Base-by-base conservation (phyloP, 2,888 invertebrate species). In the Cephus pygmeus region DNA sequence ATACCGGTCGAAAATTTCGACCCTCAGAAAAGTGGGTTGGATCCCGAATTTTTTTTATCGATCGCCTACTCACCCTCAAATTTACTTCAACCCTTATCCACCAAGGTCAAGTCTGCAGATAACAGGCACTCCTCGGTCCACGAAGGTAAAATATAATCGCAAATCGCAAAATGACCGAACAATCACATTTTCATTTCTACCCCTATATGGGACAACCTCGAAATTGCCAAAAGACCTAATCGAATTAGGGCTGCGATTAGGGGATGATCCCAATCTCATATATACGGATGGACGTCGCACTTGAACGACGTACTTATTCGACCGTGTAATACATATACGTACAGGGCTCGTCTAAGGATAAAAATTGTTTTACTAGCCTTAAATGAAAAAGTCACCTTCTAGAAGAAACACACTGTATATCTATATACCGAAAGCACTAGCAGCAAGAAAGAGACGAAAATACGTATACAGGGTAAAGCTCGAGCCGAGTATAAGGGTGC, bases 271-370 rank as follows among this genome's bases (percentile, higher is more conserved):
- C 23, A 23, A 23, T 56, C 23, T 35, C 12, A 35, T 12, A 12
- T 35, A 35, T 35, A 35, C 0, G 3, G 12, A 35, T 12, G 9
- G 1, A 34, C 34, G 34, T 34, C 34, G 34, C 36, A 36, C 69
- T 77, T 78, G 78, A 79, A 77, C 79, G 73, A 76, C 73, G 81
- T 81, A 81, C 34, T 82, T 79, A 80, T 81, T 79, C 79, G 79
- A 81, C 80, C 82, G 81, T 82, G 77, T 79, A 82, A 82, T 75
- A 73, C 36, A 4, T 40, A 15, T 30, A 69, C 33, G 77, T 34
- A 34, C 34, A 40, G 73, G 76, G 79, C 76, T 11, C 69, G 76
- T 82, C 79, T 79, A 81, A 80, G 79, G 79, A 82, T 82, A 82
- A 79, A 76, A 75, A 33, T 56, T 23, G 23, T 56, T 56, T 56